phyloP scores from a whole-genome alignment of 2,113 vertebrate species.

The Poeciliopsis turrubarensis region DNA sequence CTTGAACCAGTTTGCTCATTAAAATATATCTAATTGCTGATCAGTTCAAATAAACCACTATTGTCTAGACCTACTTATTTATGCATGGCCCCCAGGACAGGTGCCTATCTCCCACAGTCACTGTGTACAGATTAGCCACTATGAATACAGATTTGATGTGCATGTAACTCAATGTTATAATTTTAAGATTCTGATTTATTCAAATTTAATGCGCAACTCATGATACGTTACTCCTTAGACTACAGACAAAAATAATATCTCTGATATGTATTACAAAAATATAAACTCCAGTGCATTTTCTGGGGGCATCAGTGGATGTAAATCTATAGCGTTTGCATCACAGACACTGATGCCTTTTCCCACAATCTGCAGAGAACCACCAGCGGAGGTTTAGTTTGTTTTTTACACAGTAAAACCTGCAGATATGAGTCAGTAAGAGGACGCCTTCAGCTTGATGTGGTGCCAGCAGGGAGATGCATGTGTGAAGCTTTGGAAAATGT shows the following conservation, averaged over 20 bases:
- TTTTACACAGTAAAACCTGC: conserved; percentile 24
- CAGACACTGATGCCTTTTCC: neutral
- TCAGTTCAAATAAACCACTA: no score
- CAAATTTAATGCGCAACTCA: neutral
- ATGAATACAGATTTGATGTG: neutral
- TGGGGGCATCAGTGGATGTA: neutral
- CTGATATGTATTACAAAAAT: neutral
- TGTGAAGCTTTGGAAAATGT: conserved; percentile 31
- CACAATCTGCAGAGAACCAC: neutral
- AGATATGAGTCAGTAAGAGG: conserved; percentile 25
- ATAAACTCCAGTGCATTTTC: neutral
- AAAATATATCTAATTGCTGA: no score
- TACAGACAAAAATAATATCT: neutral
- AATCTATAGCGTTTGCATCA: neutral
- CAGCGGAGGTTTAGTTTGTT: conserved; percentile 3
- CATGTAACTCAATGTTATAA: neutral
- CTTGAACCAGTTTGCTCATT: no score
- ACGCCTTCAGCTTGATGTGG: conserved; percentile 6
- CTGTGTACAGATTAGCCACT: neutral
- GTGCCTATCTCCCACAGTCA: neutral
- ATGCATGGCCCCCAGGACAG: neutral
- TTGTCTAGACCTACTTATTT: neutral
- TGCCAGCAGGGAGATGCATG: conserved; percentile 7
- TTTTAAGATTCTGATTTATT: neutral
- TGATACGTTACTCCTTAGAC: neutral